Evolutionary conservation across 2,888 invertebrate species (phyloP).

Genomic region (Altica lythri): DNA sequence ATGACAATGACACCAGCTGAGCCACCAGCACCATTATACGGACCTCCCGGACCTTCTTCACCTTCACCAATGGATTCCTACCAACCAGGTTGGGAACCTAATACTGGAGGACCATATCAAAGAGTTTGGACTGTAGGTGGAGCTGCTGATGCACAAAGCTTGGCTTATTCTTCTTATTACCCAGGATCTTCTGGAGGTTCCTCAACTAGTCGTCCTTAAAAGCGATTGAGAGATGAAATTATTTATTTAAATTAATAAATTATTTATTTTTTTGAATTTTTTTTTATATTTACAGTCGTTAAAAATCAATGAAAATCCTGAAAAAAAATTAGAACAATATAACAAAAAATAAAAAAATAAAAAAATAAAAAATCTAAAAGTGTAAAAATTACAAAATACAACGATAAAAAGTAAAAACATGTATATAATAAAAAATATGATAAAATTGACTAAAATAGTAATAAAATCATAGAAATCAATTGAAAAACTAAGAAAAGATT

Average conservation of each 20-base stretch:
- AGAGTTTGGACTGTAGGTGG: constrained; percentile 70
- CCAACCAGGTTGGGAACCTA: constrained; percentile 76
- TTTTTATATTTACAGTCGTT: no score
- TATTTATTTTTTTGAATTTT: constrained; percentile 11
- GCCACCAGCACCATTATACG: constrained; percentile 69
- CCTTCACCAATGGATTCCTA: constrained; percentile 69
- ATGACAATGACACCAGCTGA: constrained; percentile 64
- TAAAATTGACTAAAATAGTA: no score
- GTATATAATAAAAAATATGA: no score
- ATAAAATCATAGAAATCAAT: no score
- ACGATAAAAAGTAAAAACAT: no score
- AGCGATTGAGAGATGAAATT: neutral
- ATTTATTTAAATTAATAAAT: constrained; percentile 21
- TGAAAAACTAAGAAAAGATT: no score
- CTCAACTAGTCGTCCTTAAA: constrained; percentile 54
- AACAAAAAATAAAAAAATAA: no score
- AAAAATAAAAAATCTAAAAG: no score
- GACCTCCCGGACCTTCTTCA: constrained; percentile 68
- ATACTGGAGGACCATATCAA: constrained; percentile 76
- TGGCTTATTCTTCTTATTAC: constrained; percentile 75
- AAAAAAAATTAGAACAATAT: no score
- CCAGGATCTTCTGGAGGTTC: constrained; percentile 67
- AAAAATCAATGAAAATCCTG: no score
- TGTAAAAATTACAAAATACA: no score
- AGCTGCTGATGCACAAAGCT: constrained; percentile 61